phyloP scores from a whole-genome alignment of 2,888 invertebrate species.

The Platycnemis pennipes region DNA sequence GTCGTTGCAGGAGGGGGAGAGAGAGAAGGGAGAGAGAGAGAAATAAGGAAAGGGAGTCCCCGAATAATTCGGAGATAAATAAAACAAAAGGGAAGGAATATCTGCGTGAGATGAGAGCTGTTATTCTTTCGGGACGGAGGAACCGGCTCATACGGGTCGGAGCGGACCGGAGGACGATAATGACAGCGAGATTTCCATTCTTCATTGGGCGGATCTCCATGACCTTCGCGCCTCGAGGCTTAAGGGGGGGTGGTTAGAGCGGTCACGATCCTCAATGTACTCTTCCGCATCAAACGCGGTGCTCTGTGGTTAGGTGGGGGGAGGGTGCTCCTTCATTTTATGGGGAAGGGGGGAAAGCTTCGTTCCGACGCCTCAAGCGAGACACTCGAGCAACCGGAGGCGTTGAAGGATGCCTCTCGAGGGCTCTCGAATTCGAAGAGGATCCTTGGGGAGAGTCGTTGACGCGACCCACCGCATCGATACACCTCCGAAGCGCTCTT shows the following conservation, averaged over 20 bases:
- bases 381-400: constrained; percentile 8
- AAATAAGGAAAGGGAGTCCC: not conserved
- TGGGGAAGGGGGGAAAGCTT: not conserved
- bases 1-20: not conserved
- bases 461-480: not conserved
- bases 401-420: constrained; percentile 54
- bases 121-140: not conserved
- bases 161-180: constrained; percentile 23
- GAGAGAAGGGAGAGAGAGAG: not conserved
- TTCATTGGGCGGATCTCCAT: not conserved
- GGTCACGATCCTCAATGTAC: not conserved
- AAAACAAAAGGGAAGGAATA: constrained; percentile 41
- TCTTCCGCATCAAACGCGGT: no score
- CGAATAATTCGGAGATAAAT: constrained; percentile 46
- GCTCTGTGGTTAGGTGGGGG: not conserved
- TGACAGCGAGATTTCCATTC: constrained; percentile 58
- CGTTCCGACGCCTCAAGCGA: not conserved
- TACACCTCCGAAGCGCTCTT: not conserved
- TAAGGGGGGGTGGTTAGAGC: not conserved
- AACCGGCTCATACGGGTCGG: constrained; percentile 26
- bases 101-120: not conserved
- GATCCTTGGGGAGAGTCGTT: not conserved
- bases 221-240: not conserved
- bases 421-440: constrained; percentile 46
- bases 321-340: not conserved